phyloP scores from a whole-genome alignment of 1,140 invertebrate genomes.

The Oryzaephilus surinamensis region DNA sequence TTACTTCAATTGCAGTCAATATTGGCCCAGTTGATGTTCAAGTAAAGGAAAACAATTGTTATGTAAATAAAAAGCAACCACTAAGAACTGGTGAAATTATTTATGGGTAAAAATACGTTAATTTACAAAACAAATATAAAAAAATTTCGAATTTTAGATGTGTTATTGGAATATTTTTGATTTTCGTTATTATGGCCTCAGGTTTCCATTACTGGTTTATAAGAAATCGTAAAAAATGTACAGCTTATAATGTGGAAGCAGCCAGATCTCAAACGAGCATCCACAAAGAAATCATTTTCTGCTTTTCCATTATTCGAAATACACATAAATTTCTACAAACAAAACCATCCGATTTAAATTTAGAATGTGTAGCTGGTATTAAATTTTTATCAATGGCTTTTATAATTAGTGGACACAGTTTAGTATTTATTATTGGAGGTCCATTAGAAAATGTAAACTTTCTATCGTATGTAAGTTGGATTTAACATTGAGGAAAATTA shows the following conservation, averaged over 20 bases:
- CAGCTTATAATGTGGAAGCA: slow-evolving; percentile 11
- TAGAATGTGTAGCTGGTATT: slow-evolving; percentile 54
- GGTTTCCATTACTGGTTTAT: slow-evolving; percentile 17
- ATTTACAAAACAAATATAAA: too few species aligned
- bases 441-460: slow-evolving; percentile 51
- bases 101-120: slow-evolving; percentile 44
- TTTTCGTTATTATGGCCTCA: slow-evolving; percentile 20
- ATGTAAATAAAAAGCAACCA: slow-evolving; percentile 35
- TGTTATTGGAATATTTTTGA: slow-evolving; percentile 26
- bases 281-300: slow-evolving; percentile 39
- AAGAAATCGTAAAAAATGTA: slow-evolving; percentile 8
- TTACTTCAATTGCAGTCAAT: slow-evolving; percentile 22
- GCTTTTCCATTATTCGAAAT: slow-evolving; percentile 49
- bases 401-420: slow-evolving; percentile 51
- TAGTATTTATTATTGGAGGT: slow-evolving; percentile 51
- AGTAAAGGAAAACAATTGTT: slow-evolving; percentile 36
- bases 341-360: slow-evolving; percentile 46
- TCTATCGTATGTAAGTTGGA: slow-evolving; percentile 41
- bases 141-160: slow-evolving; percentile 24
- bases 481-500: slow-evolving; percentile 1
- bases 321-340: slow-evolving; percentile 47
- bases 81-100: slow-evolving; percentile 40
- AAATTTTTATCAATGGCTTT: slow-evolving; percentile 53
- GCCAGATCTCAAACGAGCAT: slow-evolving; percentile 10
- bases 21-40: slow-evolving; percentile 4